These are phyloP conservation scores for Orthosia gothica DNA, from an alignment of 2,888 invertebrate genomes.

Conservation along the genomic window DNA sequence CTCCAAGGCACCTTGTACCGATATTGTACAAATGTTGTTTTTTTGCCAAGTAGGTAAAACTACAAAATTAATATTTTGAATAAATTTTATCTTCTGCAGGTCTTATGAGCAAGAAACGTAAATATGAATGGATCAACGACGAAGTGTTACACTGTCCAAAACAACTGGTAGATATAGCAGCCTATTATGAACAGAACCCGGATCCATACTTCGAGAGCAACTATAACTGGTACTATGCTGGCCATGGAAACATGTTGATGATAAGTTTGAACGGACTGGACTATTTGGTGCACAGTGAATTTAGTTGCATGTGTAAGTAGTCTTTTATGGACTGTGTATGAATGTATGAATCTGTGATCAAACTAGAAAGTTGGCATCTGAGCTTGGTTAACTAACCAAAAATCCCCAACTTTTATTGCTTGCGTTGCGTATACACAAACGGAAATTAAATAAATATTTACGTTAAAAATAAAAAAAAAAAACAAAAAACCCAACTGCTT, in stretches of 20 bases:
- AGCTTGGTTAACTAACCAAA: too few relatives aligned
- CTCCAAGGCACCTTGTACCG: too few relatives aligned
- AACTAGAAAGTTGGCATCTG: neutral
- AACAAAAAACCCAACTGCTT: too few relatives aligned
- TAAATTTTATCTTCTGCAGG: conserved; percentile 31
- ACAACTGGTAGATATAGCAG: conserved; percentile 81
- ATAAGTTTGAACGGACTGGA: conserved; percentile 77
- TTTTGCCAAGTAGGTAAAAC: too few relatives aligned
- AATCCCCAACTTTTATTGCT: too few relatives aligned
- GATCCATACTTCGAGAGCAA: conserved; percentile 82
- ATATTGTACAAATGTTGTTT: too few relatives aligned
- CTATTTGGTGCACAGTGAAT: conserved; percentile 83
- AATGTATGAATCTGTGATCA: neutral
- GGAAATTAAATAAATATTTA: neutral
- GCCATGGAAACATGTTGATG: conserved; percentile 84
- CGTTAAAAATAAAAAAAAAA: too few relatives aligned
- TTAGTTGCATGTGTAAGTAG: conserved; percentile 84
- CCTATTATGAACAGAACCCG: conserved; percentile 82
- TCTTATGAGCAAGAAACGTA: conserved; percentile 53
- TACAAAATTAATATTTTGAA: too few relatives aligned
- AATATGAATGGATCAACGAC: conserved; percentile 78
- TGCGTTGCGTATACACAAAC: too few relatives aligned
- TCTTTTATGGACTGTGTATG: neutral
- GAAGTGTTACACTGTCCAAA: conserved; percentile 84
- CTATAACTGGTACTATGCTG: conserved; percentile 89